Evolutionary conservation across 1,140 invertebrate genomes (phyloP), one percentile per base, ranked within the genome.

Genomic region (Galleria mellonella): DNA sequence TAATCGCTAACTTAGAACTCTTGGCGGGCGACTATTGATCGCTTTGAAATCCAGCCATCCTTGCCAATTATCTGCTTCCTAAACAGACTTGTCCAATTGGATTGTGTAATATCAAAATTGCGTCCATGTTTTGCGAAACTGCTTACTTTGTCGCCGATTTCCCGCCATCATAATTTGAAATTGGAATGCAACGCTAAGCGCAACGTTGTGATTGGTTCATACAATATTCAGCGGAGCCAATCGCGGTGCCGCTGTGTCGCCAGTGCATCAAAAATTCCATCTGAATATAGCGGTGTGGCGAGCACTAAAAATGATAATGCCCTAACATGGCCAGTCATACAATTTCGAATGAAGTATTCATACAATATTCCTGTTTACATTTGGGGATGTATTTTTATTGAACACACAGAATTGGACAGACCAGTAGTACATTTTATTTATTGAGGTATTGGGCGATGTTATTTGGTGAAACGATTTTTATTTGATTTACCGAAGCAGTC

Each of bases 271-370:
- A 84, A 84, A 84, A 84, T 83, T 84, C 81, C 72, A 84, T 84
- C 81, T 84, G 81, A 83, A 84, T 84, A 79, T 77, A 71, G 59
- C 74, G 71, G 70, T 83, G 75, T 83, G 79, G 77, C 76, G 53
- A 76, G 79, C 73, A 82, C 81, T 84, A 84, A 84, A 84, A 82
- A 84, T 84, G 74, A 84, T 84, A 84, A 84, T 84, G 68, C 77
- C 70, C 69, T 72, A 77, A 82, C 79, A 72, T 78, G 72, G 68
- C 62, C 55, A 55, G 54, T 58, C 60, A 76, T 79, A 82, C 77
- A 81, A 81, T 83, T 84, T 83, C 55, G 71, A 71, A 81, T 84
- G 74, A 84, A 81, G 77, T 69, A 82, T 84, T 84, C 81, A 84
- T 83, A 63, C 68, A 70, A 67, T 61, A 66, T 51, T 64, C 65